phyloP scores from a whole-genome alignment of 2,888 invertebrate species.

The Osmoderma eremita region DNA sequence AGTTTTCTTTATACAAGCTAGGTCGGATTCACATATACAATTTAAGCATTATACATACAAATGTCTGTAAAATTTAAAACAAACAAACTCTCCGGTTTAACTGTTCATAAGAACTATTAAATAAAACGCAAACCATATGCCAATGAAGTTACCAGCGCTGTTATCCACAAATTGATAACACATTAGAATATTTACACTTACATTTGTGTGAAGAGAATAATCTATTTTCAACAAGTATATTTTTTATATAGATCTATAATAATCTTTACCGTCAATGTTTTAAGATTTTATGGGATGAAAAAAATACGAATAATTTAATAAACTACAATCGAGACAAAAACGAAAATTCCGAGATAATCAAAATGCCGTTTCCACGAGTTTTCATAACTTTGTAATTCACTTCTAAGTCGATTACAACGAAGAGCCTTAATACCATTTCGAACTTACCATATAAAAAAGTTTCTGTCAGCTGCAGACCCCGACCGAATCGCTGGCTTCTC shows the following conservation, averaged over 20 bases:
- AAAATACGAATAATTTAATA: conserved; percentile 22
- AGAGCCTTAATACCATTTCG: conserved; percentile 37
- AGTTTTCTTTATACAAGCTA: no score
- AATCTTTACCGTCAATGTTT: not conserved
- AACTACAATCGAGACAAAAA: conserved; percentile 30
- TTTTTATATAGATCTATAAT: not conserved
- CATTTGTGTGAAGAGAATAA: not conserved
- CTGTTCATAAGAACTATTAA: no score
- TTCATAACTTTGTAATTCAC: conserved; percentile 40
- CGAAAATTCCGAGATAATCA: conserved; percentile 30
- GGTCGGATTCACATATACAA: no score
- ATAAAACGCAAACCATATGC: no score
- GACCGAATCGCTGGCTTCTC: conserved; percentile 11
- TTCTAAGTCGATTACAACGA: conserved; percentile 38
- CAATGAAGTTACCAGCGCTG: no score
- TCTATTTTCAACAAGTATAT: not conserved
- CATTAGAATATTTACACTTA: no score
- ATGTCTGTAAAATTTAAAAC: no score
- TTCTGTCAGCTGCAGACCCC: conserved; percentile 25
- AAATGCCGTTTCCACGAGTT: conserved; percentile 34
- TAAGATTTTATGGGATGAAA: not conserved
- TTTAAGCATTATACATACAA: no score
- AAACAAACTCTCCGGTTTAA: no score
- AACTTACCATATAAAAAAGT: conserved; percentile 37
- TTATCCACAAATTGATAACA: no score